Evolutionary conservation across 2,888 invertebrate species (phyloP), one percentile per base, ranked within the genome.

Genomic region (Cyaniris semiargus): DNA sequence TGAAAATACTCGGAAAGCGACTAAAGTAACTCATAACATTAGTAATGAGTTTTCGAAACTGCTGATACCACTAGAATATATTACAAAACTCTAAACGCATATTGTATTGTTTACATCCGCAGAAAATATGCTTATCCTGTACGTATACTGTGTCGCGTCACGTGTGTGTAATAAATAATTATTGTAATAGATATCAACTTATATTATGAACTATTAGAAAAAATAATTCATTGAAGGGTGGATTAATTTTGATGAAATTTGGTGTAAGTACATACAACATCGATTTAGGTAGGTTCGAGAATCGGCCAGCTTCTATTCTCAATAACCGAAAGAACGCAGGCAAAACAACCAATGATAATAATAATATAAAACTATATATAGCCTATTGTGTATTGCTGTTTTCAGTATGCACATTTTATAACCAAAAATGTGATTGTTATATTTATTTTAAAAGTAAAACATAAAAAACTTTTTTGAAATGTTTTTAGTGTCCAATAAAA

Each of bases 1-100:
- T 66, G 66, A 66, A 66, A 66, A 66, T 66, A 66, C 66, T 66
- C 15, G 31, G 66, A 66, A 66, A 66, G 66, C 15, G 66, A 31
- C 13, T 66, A 31, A 13, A 66, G 27, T 66, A 66, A 66, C 60
- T 60, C 60, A 60, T 66, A 66, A 66, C 66, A 66, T 66, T 66
- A 66, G 27, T 31, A 66, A 66, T 66, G 66, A 66, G 66, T 66
- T 66, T 31, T 66, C 27, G 27, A 66, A 15, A 66, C 66, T 66
- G 66, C 66, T 66, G 66, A 66, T 66, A 13, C 66, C 5, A 31
- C 5, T 31, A 31, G 66, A 6, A 66, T 66, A 66, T 66, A 66
- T 66, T 66, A 66, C 66, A 66, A 66, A 66, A 66, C 66, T 66
- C 66, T 66, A 66, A 66, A 66, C 66, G 60, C 60, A 66, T 66